These are phyloP conservation scores for Varanus salvator DNA, from an alignment of 2,113 vertebrate species.

Conservation along the genomic window DNA sequence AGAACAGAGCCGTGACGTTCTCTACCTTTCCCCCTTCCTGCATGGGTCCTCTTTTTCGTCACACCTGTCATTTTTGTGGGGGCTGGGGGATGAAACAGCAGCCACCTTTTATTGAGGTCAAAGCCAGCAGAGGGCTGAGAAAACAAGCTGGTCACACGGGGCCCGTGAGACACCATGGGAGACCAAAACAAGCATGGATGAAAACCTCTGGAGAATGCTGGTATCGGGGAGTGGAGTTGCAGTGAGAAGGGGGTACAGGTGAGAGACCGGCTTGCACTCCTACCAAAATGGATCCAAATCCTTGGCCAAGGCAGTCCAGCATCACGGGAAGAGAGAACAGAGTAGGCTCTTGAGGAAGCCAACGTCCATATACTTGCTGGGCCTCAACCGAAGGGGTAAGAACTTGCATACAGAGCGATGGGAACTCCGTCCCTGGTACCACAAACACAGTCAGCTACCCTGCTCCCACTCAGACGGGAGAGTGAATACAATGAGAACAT, in stretches of 20 bases:
- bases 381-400: too few relatives aligned
- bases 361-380: not conserved
- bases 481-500: too few relatives aligned
- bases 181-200: too few relatives aligned
- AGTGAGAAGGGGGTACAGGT: not conserved
- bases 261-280: not conserved
- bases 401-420: not conserved
- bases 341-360: too few relatives aligned
- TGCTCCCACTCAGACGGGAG: too few relatives aligned
- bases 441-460: too few relatives aligned
- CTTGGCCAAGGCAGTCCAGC: too few relatives aligned
- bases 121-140: not conserved
- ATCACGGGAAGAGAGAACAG: too few relatives aligned
- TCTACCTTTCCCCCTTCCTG: not conserved
- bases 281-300: not conserved
- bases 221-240: not conserved
- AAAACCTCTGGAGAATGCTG: not conserved
- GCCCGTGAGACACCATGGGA: not conserved
- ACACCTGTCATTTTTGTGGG: not conserved
- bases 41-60: not conserved
- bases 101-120: not conserved
- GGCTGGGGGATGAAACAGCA: not conserved
- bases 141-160: not conserved
- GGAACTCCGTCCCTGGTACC: too few relatives aligned
- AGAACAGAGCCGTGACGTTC: not conserved